Evolutionary conservation across 2,797 vertebrate genomes (phyloP).

Genomic region (Alcedo quadribrachys): DNA sequence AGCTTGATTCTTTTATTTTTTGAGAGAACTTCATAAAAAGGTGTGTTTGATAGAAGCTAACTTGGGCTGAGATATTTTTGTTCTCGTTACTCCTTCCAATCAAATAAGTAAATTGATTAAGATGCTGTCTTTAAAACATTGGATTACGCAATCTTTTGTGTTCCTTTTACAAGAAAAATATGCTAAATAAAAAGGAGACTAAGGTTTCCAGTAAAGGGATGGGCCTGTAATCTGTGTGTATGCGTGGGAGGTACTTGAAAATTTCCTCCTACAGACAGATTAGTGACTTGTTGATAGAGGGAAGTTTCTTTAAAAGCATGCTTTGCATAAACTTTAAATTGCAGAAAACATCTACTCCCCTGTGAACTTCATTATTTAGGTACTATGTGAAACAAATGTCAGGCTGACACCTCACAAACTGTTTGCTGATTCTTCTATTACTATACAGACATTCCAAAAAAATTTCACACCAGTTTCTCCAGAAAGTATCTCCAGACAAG

Average conservation of each 20-base stretch:
- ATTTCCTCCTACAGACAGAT: slow-evolving; percentile 53
- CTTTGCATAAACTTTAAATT: slow-evolving; percentile 43
- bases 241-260: slow-evolving; percentile 45
- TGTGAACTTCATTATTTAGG: slow-evolving; percentile 5
- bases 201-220: neutral
- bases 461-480: neutral
- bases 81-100: slow-evolving; percentile 60
- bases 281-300: slow-evolving; percentile 32
- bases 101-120: slow-evolving; percentile 54
- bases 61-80: slow-evolving; percentile 40
- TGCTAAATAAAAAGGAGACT: slow-evolving; percentile 9
- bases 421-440: slow-evolving; percentile 14
- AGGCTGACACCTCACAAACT: neutral
- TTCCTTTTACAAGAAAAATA: slow-evolving; percentile 22
- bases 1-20: neutral
- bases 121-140: slow-evolving; percentile 67
- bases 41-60: slow-evolving; percentile 30
- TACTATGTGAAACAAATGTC: neutral
- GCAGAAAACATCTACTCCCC: slow-evolving; percentile 4
- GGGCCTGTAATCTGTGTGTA: slow-evolving; percentile 26
- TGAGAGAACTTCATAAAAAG: slow-evolving; percentile 40
- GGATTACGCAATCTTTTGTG: slow-evolving; percentile 66
- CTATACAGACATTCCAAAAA: neutral
- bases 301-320: slow-evolving; percentile 22
- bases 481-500: neutral